phyloP scores from a whole-genome alignment of 2,888 invertebrate species.

The Drosophila neotestacea region DNA sequence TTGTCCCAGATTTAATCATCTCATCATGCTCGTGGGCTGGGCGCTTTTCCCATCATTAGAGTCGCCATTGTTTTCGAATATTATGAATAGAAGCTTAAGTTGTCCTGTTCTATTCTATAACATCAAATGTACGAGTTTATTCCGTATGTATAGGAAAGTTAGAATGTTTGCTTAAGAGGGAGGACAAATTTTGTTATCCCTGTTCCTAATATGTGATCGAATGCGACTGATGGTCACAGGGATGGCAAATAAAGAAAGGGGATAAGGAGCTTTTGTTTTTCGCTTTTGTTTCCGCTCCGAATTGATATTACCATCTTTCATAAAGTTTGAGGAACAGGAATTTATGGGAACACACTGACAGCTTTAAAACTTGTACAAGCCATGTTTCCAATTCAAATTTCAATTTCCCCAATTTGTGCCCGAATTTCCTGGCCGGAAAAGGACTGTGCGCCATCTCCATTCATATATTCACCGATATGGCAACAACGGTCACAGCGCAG shows the following conservation, averaged over 20 bases:
- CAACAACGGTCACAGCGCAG: conserved; percentile 5
- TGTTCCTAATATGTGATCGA: conserved; percentile 34
- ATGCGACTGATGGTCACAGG: conserved; percentile 5
- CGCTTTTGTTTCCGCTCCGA: not conserved
- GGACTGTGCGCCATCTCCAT: not conserved
- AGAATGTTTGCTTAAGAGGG: conserved; percentile 12
- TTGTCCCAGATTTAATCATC: conserved; percentile 75
- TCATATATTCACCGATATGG: not conserved
- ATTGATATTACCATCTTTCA: not conserved
- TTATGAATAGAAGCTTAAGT: conserved; percentile 53
- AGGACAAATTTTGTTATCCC: conserved; percentile 26
- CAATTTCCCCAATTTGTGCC: conserved; percentile 72
- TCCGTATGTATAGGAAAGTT: not conserved
- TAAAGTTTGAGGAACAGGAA: conserved; percentile 6
- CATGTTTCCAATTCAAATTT: conserved; percentile 74
- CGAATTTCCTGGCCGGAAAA: conserved; percentile 65
- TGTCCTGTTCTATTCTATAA: conserved; percentile 14
- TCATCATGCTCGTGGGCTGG: conserved; percentile 24
- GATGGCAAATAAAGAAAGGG: not conserved
- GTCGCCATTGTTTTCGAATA: conserved; percentile 64
- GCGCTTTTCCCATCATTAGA: conserved; percentile 73
- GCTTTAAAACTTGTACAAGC: conserved; percentile 54
- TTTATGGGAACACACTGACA: conserved; percentile 15
- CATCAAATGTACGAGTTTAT: conserved; percentile 11
- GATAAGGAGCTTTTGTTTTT: conserved; percentile 24